A percentile compares a stretch with the other conserved stretches of the same genome.
phyloP scores from a whole-genome alignment of 1,140 invertebrate species.

The Cydia splendana region DNA sequence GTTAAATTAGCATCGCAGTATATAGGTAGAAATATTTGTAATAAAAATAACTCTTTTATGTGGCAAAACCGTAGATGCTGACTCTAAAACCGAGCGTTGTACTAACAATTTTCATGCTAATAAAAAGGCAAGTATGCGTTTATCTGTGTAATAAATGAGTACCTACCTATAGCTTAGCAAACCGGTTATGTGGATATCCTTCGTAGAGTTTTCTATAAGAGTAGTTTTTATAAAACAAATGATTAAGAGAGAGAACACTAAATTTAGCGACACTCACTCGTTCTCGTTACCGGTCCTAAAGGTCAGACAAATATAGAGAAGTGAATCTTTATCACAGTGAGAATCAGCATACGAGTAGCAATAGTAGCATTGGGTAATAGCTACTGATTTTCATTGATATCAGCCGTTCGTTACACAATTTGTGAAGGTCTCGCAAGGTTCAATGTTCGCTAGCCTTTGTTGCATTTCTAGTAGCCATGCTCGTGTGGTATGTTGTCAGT shows the following conservation, averaged over 20 bases:
- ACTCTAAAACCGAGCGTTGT: not conserved
- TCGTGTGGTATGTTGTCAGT: not conserved
- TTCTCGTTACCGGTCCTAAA: not conserved
- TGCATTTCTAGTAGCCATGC: not conserved
- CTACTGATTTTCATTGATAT: slow-evolving; percentile 28
- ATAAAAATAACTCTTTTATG: not conserved
- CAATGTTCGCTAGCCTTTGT: slow-evolving; percentile 18
- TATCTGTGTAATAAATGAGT: not conserved
- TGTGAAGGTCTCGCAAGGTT: slow-evolving; percentile 20
- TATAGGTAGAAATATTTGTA: too few species aligned
- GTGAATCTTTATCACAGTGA: not conserved
- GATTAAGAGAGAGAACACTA: not conserved
- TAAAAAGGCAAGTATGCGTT: not conserved
- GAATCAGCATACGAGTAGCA: not conserved
- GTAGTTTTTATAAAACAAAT: slow-evolving; percentile 8
- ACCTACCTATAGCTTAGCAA: not conserved
- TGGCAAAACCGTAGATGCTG: not conserved
- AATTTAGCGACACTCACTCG: slow-evolving; percentile 16
- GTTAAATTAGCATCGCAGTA: not conserved
- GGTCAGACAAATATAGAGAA: slow-evolving; percentile 12
- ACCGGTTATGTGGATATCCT: not conserved
- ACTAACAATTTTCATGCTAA: not conserved
- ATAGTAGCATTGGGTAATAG: not conserved
- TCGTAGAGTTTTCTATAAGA: not conserved
- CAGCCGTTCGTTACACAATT: slow-evolving; percentile 13